phyloP scores from a whole-genome alignment of 2,888 invertebrate species.

The Ormyrus thymus region DNA sequence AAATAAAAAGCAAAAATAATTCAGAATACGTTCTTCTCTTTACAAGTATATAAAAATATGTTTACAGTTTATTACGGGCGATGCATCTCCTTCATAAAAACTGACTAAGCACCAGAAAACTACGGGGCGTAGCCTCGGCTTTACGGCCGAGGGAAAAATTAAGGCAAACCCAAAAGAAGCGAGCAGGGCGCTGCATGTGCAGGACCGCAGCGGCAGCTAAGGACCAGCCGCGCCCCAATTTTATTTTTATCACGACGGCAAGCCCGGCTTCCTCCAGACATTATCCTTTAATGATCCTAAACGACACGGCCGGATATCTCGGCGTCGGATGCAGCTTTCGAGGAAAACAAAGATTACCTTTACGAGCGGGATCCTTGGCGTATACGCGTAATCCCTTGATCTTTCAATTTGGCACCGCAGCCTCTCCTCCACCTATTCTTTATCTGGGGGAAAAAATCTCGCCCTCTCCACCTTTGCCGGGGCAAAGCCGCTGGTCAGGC shows the following conservation, averaged over 20 bases:
- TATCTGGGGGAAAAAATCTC: slow-evolving; percentile 46
- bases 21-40: no score
- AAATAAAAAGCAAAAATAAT: no score
- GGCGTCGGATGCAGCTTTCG: slow-evolving; percentile 30
- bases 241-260: slow-evolving; percentile 38
- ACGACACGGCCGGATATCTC: slow-evolving; percentile 43
- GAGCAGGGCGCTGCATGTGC: background rate
- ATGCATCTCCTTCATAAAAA: no score
- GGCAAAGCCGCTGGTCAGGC: background rate
- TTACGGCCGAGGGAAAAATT: slow-evolving; percentile 19
- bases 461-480: background rate
- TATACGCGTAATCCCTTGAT: slow-evolving; percentile 64
- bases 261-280: background rate
- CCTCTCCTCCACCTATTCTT: slow-evolving; percentile 8
- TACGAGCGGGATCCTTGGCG: slow-evolving; percentile 40
- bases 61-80: no score
- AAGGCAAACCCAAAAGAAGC: slow-evolving; percentile 20
- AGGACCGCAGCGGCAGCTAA: no score
- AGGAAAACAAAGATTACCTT: slow-evolving; percentile 55
- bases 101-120: background rate
- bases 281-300: slow-evolving; percentile 53
- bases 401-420: slow-evolving; percentile 66
- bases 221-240: slow-evolving; percentile 4
- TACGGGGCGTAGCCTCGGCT: background rate
- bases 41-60: no score